Evolutionary conservation across 2,113 vertebrate genomes (phyloP), one percentile per base, ranked within the genome.

Genomic region (Plestiodon gilberti): DNA sequence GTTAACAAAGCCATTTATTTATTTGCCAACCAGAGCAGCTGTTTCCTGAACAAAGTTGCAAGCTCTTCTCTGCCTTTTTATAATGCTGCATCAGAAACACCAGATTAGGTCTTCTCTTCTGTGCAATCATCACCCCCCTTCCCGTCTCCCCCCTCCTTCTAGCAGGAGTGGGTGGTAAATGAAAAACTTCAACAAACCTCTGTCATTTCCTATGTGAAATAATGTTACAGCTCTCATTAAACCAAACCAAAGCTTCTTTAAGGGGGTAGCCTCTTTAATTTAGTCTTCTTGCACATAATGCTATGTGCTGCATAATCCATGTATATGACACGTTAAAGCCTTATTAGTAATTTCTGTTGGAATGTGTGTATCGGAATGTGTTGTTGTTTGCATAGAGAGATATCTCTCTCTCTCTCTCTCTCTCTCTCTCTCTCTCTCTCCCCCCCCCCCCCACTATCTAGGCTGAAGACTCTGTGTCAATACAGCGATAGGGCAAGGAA

Each of bases 11-110:
- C 62, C 79, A 82, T 10, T 87, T 89, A 86, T 82, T 61, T 2
- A 81, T 88, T 88, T 88, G 81, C 86, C 78, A 87, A 78, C 80
- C 18, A 40, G 52, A 88, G 30, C 74, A 78, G 78, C 78, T 81
- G 78, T 75, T 83, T 83, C 8, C 20, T 1, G 57, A 82, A 1
- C 0, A 70, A 13, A 85, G 38, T 15, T 78, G 59, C 61, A 85
- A 25, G 70, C 2, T 78, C 55, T 14, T 40, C 33, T 22, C 1
- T 65, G 25, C 40, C 64, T 87, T 20, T 84, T 43, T 82, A 2
- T 38, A 40, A 87, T 78, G 4, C 77, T 57, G 3, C 78, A 82
- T 64, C 18, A 88, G 18, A 92, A 90, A 48, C 38, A 22, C 0
- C 82, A 83, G 74, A n/a, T 83, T 78, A 71, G 11, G 30, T 88